These are phyloP conservation scores for Digitonthophagus gazella DNA, from an alignment of 2,888 invertebrate species.

Conservation along the genomic window DNA sequence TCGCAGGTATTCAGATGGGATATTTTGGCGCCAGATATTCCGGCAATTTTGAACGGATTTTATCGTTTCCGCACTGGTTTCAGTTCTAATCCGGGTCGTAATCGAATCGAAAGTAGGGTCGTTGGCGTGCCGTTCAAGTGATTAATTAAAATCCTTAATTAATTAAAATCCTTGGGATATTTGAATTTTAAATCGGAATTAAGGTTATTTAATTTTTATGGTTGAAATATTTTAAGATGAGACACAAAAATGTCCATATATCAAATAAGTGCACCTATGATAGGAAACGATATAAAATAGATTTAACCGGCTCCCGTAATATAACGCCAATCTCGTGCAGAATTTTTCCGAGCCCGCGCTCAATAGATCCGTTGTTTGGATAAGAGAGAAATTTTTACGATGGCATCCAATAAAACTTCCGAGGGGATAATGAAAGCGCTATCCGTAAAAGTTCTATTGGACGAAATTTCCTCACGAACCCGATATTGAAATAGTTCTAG, in stretches of 20 bases:
- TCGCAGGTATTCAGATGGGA: neutral
- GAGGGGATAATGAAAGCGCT: neutral
- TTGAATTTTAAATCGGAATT: too few relatives aligned
- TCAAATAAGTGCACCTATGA: neutral
- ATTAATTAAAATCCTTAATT: too few relatives aligned
- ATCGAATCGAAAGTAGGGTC: too few relatives aligned
- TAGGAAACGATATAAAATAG: neutral
- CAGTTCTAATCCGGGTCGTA: too few relatives aligned
- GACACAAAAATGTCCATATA: neutral
- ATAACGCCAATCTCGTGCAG: neutral
- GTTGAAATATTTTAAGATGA: too few relatives aligned
- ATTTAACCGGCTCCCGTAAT: neutral
- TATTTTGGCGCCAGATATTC: too few relatives aligned
- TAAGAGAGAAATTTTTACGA: neutral
- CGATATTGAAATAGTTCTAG: neutral
- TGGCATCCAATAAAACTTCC: neutral
- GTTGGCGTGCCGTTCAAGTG: too few relatives aligned
- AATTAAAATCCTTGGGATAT: too few relatives aligned
- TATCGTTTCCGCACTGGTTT: too few relatives aligned
- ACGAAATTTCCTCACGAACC: neutral
- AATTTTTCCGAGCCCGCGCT: neutral
- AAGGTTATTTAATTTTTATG: too few relatives aligned
- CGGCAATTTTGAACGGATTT: too few relatives aligned
- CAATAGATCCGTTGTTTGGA: neutral
- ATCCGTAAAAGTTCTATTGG: neutral